Conservation (phyloP, 30 jellyfish, hydroid and myxozoan genomes). For the Nemopilema nomurai region DNA sequence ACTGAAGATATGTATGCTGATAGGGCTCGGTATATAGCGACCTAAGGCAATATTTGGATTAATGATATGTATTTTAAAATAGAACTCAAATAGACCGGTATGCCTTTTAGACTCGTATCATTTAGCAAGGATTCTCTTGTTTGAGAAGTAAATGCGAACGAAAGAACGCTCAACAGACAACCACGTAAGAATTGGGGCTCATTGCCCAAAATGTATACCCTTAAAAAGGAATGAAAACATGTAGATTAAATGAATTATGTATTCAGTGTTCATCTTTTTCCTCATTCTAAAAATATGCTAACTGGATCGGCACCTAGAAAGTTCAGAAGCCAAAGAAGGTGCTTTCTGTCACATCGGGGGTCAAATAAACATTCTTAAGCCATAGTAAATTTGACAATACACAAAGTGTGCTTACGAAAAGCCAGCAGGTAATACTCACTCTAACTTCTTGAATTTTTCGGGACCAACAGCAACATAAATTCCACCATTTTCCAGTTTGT, state of each 20-base stretch:
- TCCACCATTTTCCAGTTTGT: constrained; percentile 86
- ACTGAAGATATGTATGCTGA: background rate
- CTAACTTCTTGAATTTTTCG: constrained; percentile 76
- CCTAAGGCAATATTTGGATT: background rate
- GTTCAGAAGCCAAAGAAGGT: background rate
- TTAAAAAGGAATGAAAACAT: background rate
- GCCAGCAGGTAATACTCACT: constrained; percentile 48
- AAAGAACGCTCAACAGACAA: too few relatives aligned
- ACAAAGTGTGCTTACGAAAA: background rate
- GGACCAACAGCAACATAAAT: constrained; percentile 93
- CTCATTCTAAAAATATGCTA: background rate
- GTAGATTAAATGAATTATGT: background rate
- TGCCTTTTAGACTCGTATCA: background rate
- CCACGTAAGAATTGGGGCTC: too few relatives aligned
- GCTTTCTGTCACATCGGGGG: background rate
- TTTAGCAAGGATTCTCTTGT: background rate
- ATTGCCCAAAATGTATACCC: too few relatives aligned
- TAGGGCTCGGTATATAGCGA: background rate
- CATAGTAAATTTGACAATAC: background rate
- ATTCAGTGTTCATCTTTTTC: background rate
- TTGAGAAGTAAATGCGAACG: background rate
- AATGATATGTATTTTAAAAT: background rate
- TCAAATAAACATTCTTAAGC: too few relatives aligned
- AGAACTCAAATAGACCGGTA: background rate
- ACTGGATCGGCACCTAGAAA: background rate